Conservation (phyloP, 2,888 invertebrate species). For the Cancer borealis region DNA sequence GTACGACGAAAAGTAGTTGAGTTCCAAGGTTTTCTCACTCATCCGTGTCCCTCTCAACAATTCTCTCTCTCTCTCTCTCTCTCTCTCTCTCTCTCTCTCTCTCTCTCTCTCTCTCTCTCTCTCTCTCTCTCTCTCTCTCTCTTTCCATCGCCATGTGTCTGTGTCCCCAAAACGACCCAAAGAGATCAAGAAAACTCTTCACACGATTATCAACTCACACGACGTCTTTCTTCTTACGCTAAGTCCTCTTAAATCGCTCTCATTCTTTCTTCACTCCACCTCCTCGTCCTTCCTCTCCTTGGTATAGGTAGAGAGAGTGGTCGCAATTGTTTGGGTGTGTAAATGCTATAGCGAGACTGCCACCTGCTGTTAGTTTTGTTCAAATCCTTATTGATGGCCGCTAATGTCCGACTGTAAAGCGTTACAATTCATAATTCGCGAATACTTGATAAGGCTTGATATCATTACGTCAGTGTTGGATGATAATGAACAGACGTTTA, state of each 20-base stretch:
- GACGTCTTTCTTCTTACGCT: neutral
- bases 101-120: too few relatives aligned
- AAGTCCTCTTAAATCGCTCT: neutral
- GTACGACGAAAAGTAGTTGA: too few relatives aligned
- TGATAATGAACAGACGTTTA: neutral
- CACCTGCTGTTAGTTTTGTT: neutral
- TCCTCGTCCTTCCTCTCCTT: neutral
- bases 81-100: too few relatives aligned
- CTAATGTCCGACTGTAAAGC: neutral
- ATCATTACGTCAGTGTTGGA: neutral
- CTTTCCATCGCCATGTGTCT: neutral
- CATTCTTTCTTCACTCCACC: neutral
- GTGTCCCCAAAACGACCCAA: neutral
- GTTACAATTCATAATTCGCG: too few relatives aligned
- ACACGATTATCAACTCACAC: constrained; percentile 11
- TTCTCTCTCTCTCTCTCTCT: too few relatives aligned
- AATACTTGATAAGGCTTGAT: neutral
- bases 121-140: too few relatives aligned
- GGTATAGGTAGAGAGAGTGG: neutral
- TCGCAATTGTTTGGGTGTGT: neutral
- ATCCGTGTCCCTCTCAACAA: too few relatives aligned
- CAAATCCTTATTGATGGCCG: neutral
- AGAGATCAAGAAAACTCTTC: constrained; percentile 20
- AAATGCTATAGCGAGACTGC: neutral
- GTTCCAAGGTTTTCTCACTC: too few relatives aligned